Evolutionary conservation across 2,888 invertebrate genomes (phyloP).

Genomic region (Euzetes globulus): DNA sequence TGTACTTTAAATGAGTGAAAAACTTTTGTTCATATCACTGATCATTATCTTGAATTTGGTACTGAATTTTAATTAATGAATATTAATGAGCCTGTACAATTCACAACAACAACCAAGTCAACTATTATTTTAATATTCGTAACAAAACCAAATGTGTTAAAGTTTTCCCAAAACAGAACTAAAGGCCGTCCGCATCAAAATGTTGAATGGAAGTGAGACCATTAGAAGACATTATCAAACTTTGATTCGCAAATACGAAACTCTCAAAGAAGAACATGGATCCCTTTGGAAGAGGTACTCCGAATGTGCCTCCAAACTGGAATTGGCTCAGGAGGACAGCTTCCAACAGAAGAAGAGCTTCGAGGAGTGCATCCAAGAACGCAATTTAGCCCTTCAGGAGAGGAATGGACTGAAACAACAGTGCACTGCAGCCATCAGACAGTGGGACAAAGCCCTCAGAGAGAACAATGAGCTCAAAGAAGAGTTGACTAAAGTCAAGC

Average conservation of each 20-base stretch:
- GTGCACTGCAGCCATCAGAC: slow-evolving; percentile 63
- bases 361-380: slow-evolving; percentile 56
- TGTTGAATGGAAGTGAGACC: slow-evolving; percentile 18
- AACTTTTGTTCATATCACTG: no score
- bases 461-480: slow-evolving; percentile 72
- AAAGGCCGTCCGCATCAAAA: no score
- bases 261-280: slow-evolving; percentile 69
- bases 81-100: no score
- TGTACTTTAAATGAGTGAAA: no score
- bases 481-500: slow-evolving; percentile 63
- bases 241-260: slow-evolving; percentile 59
- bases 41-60: no score
- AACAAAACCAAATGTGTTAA: no score
- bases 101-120: no score
- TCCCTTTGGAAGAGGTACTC: slow-evolving; percentile 67
- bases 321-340: slow-evolving; percentile 65
- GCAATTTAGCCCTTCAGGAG: slow-evolving; percentile 62
- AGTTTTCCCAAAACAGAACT: no score
- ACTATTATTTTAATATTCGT: no score
- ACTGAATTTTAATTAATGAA: no score
- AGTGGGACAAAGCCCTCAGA: slow-evolving; percentile 65
- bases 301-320: slow-evolving; percentile 66
- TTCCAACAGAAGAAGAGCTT: slow-evolving; percentile 66
- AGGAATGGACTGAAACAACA: slow-evolving; percentile 79
- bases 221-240: slow-evolving; percentile 19